phyloP scores from a whole-genome alignment of 2,888 invertebrate genomes.

The Neoscelio sp. region DNA sequence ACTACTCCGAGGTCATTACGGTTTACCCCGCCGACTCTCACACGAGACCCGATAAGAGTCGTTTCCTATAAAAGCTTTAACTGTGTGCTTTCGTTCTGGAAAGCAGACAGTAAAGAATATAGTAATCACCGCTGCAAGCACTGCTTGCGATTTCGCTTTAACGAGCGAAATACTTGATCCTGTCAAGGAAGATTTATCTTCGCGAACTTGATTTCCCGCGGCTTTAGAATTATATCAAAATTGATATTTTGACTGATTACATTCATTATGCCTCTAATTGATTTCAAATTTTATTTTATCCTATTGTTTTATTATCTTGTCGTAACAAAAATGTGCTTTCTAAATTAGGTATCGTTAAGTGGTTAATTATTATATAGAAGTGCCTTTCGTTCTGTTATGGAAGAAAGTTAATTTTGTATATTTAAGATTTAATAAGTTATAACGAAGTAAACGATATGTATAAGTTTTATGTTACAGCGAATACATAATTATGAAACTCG shows the following conservation, averaged over 20 bases:
- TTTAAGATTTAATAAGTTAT: too few species aligned
- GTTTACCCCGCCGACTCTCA: slow-evolving; percentile 69
- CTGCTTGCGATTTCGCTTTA: slow-evolving; percentile 53
- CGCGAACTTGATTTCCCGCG: slow-evolving; percentile 25
- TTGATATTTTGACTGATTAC: slow-evolving; percentile 46
- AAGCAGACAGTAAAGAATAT: slow-evolving; percentile 69
- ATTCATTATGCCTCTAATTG: slow-evolving; percentile 21
- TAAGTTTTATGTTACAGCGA: too few species aligned
- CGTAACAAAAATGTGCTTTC: too few species aligned
- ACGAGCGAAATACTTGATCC: slow-evolving; percentile 71
- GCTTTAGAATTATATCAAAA: slow-evolving; percentile 36
- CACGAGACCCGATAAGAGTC: slow-evolving; percentile 65
- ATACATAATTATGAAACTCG: too few species aligned
- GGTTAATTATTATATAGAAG: too few species aligned
- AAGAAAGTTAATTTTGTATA: too few species aligned
- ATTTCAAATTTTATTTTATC: slow-evolving; percentile 23
- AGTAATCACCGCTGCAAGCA: slow-evolving; percentile 70
- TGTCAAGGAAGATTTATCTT: slow-evolving; percentile 67
- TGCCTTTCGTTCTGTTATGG: too few species aligned
- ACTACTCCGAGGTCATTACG: slow-evolving; percentile 74
- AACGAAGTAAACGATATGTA: too few species aligned
- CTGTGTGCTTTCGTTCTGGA: slow-evolving; percentile 65
- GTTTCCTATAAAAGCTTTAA: slow-evolving; percentile 70
- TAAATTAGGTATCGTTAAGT: too few species aligned
- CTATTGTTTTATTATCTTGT: too few species aligned